Conservation (phyloP, 1,140 invertebrate species). For the Lepidurus arcticus region DNA sequence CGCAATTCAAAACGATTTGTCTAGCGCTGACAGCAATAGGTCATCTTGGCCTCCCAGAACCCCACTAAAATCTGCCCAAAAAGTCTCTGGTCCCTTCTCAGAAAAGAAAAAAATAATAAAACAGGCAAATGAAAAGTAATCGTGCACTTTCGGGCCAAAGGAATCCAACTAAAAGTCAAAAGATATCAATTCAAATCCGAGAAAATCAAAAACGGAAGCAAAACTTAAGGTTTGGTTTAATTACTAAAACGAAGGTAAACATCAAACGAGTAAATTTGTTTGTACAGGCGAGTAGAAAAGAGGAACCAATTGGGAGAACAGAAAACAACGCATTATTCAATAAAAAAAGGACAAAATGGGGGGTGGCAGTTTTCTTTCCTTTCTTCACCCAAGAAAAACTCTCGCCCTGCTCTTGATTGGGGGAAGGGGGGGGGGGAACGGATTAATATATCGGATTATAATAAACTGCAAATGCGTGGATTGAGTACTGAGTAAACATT, state of each 20-base stretch:
- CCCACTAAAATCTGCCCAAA: background rate
- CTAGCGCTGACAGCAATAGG: too few species aligned
- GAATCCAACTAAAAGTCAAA: background rate
- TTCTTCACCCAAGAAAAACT: background rate
- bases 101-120: background rate
- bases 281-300: conserved; percentile 19
- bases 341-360: background rate
- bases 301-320: conserved; percentile 11
- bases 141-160: background rate
- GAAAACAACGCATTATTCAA: background rate
- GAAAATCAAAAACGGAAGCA: background rate
- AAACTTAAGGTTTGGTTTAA: conserved; percentile 14
- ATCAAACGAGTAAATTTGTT: conserved; percentile 17
- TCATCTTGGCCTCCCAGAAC: background rate
- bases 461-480: background rate
- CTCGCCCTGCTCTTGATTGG: too few species aligned
- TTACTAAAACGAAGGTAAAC: conserved; percentile 22
- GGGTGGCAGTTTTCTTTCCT: conserved; percentile 1
- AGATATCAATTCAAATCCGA: background rate
- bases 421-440: too few species aligned
- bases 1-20: too few species aligned
- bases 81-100: background rate
- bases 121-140: background rate
- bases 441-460: too few species aligned
- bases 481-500: conserved; percentile 4